Conservation (phyloP, 2,888 invertebrate genomes). For the Noctuana brunneofusca region DNA sequence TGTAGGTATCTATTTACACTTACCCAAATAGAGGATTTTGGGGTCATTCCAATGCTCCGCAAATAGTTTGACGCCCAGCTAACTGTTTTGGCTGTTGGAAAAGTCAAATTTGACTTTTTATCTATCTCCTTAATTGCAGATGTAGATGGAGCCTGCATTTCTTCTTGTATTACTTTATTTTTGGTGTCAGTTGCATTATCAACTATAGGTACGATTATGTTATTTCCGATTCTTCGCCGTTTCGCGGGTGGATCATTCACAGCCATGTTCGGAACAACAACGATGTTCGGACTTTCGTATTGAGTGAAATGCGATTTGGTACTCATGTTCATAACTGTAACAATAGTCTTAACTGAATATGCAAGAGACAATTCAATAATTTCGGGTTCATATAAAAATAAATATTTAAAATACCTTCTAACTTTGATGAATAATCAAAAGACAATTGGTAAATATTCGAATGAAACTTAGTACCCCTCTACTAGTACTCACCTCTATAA, state of each 20-base stretch:
- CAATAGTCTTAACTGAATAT: background rate
- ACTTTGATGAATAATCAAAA: no score
- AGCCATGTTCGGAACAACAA: slow-evolving; percentile 45
- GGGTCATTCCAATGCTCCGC: slow-evolving; percentile 17
- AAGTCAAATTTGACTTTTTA: background rate
- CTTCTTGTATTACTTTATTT: background rate
- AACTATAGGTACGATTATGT: slow-evolving; percentile 19
- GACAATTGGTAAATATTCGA: no score
- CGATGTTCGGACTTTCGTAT: slow-evolving; percentile 50
- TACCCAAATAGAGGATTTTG: slow-evolving; percentile 23
- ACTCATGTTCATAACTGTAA: slow-evolving; percentile 24
- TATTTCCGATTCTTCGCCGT: slow-evolving; percentile 37
- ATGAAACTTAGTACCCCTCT: no score
- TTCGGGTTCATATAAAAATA: no score
- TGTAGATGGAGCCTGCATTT: background rate
- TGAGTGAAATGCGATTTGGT: slow-evolving; percentile 39
- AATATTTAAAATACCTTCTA: no score
- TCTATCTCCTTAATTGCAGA: background rate
- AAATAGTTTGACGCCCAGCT: slow-evolving; percentile 28
- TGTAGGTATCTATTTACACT: background rate
- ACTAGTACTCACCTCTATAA: no score
- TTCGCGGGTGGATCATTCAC: slow-evolving; percentile 38
- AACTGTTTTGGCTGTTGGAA: background rate
- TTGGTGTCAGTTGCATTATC: slow-evolving; percentile 31
- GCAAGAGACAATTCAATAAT: background rate